Percentiles rank a stretch among this genome's conserved stretches.
Conservation (phyloP, 2,113 vertebrate genomes). For the Gambusia affinis region DNA sequence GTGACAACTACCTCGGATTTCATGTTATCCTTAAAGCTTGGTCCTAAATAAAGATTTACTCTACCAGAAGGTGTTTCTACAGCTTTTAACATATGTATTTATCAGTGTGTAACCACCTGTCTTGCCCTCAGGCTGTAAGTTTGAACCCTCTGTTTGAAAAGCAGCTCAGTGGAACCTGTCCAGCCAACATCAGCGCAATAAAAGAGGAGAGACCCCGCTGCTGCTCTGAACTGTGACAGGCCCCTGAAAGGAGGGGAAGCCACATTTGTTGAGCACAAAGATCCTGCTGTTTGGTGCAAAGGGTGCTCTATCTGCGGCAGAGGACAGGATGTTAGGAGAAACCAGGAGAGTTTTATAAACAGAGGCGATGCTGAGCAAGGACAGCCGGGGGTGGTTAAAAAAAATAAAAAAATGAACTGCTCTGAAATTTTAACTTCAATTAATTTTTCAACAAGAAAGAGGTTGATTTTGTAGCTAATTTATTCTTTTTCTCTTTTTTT, state of each 20-base stretch:
- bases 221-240: background rate
- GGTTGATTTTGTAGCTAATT: no score
- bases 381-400: background rate
- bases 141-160: no score
- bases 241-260: conserved; percentile 10
- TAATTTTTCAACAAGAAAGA: no score
- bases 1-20: background rate
- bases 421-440: background rate
- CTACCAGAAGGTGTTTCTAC: background rate
- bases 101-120: background rate
- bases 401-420: background rate
- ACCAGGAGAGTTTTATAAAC: conserved; percentile 6
- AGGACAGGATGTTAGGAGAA: conserved; percentile 26
- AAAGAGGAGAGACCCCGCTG: background rate
- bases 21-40: background rate
- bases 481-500: no score
- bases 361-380: background rate
- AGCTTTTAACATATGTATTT: background rate
- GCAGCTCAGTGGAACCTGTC: background rate
- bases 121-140: background rate
- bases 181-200: background rate
- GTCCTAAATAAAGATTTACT: background rate
- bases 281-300: conserved; percentile 32
- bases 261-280: conserved; percentile 9
- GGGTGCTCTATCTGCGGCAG: conserved; percentile 27